Percentiles rank a stretch among this genome's conserved stretches.
Evolutionary conservation across 2,888 invertebrate genomes (phyloP).

Genomic region (Seira ritae): DNA sequence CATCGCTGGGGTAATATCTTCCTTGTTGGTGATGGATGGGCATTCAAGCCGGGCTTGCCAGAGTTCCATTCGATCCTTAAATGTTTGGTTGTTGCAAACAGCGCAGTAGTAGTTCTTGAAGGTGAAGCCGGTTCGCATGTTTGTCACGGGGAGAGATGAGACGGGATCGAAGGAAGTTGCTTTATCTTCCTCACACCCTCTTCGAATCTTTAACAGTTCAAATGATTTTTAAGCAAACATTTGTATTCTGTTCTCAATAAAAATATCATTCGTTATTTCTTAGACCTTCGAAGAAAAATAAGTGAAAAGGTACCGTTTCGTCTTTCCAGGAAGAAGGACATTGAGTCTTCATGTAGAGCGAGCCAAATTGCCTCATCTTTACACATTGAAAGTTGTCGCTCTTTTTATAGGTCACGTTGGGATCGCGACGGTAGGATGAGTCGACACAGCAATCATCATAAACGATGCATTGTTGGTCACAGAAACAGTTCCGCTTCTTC

Average conservation of each 20-base stretch:
- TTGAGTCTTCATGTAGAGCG: conserved; percentile 76
- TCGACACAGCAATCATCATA: conserved; percentile 78
- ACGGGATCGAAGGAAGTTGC: conserved; percentile 74
- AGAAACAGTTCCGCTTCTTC: conserved; percentile 76
- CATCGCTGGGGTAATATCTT: conserved; percentile 65
- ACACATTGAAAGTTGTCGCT: conserved; percentile 75
- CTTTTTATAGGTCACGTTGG: conserved; percentile 74
- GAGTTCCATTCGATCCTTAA: conserved; percentile 73
- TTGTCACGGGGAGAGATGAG: conserved; percentile 75
- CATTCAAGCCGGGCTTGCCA: conserved; percentile 77
- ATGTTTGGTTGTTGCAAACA: conserved; percentile 76
- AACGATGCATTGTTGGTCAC: conserved; percentile 76
- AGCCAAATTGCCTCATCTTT: conserved; percentile 74
- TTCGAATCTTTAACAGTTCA: conserved; percentile 70
- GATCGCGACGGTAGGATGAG: conserved; percentile 74
- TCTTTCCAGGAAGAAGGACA: conserved; percentile 76
- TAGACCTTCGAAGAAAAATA: too few species aligned
- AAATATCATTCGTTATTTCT: too few species aligned
- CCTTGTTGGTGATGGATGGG: conserved; percentile 73
- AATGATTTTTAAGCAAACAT: too few species aligned
- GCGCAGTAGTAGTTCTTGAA: conserved; percentile 76
- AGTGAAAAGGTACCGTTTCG: conserved; percentile 72
- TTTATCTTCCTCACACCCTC: conserved; percentile 68
- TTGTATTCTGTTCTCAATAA: too few species aligned
- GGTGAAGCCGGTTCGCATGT: conserved; percentile 74